phyloP scores from a whole-genome alignment of 2,888 invertebrate species.

The Mythimna albipuncta region DNA sequence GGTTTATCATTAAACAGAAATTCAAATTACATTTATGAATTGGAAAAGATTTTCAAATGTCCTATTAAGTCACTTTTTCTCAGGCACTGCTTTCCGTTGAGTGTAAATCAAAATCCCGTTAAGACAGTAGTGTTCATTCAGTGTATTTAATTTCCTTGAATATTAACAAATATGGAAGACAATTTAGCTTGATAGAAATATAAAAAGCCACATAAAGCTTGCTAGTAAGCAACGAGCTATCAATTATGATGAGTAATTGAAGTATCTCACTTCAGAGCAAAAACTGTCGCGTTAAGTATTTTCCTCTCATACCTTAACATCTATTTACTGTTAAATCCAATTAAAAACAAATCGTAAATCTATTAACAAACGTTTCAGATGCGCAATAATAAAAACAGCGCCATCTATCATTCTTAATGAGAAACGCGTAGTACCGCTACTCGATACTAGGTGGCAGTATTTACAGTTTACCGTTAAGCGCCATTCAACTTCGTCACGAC shows the following conservation, averaged over 20 bases:
- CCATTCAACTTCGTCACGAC: conserved; percentile 74
- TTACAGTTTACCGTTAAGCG: conserved; percentile 75
- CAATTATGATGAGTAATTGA: conserved; percentile 57
- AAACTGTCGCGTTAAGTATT: conserved; percentile 50
- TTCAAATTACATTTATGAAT: background rate
- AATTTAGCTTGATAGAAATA: conserved; percentile 1
- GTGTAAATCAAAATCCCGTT: conserved; percentile 6
- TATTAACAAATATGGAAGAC: background rate
- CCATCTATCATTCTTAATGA: conserved; percentile 78
- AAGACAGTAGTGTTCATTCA: background rate
- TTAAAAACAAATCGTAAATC: conserved; percentile 60
- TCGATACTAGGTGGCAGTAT: conserved; percentile 85
- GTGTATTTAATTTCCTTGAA: conserved; percentile 15
- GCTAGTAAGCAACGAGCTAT: conserved; percentile 18
- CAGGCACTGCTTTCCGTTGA: background rate
- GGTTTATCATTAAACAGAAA: background rate
- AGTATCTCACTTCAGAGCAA: conserved; percentile 45
- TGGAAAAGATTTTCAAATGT: background rate
- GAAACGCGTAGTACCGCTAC: conserved; percentile 84
- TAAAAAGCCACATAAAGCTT: conserved; percentile 22
- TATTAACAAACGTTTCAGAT: conserved; percentile 41
- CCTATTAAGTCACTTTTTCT: background rate
- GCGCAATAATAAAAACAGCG: conserved; percentile 67
- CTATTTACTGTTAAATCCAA: conserved; percentile 52
- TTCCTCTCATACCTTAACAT: conserved; percentile 30